Conservation (phyloP, 1,140 invertebrate genomes). For the honey bee (Apis mellifera) region DNA sequence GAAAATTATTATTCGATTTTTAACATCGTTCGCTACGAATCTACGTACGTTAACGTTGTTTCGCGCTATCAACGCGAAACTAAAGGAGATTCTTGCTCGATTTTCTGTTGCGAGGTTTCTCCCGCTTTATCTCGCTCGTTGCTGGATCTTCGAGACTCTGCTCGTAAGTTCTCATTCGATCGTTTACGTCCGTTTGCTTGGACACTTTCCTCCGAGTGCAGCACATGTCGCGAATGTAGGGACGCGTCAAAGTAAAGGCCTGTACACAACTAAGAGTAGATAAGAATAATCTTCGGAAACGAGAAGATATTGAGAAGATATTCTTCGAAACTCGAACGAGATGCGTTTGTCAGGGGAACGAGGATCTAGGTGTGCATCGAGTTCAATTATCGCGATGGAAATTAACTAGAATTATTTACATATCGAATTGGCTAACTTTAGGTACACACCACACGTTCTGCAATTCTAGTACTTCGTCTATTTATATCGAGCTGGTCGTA, state of each 20-base stretch:
- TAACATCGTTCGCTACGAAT: background rate
- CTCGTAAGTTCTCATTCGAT: background rate
- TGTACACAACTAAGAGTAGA: background rate
- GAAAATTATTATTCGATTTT: constrained; percentile 22
- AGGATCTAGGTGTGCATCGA: background rate
- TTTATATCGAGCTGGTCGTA: constrained; percentile 56
- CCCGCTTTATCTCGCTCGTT: background rate
- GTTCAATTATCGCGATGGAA: background rate
- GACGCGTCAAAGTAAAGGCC: constrained; percentile 22
- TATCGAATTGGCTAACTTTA: constrained; percentile 6
- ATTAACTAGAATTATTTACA: constrained; percentile 31
- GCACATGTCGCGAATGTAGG: constrained; percentile 25
- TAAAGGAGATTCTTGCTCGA: background rate
- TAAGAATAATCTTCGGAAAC: background rate
- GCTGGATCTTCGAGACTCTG: background rate
- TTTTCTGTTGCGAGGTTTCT: background rate
- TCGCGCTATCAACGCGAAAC: too few relatives aligned
- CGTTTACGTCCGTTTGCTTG: background rate
- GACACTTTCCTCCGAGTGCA: constrained; percentile 3
- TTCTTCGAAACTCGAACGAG: background rate
- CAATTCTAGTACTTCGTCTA: constrained; percentile 60
- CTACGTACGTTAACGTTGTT: background rate
- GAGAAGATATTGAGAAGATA: background rate
- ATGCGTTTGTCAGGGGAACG: too few relatives aligned
- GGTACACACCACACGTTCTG: constrained; percentile 21